These are phyloP conservation scores for Sphenodon punctatus DNA, from an alignment of 2,797 vertebrate species.

Conservation along the genomic window DNA sequence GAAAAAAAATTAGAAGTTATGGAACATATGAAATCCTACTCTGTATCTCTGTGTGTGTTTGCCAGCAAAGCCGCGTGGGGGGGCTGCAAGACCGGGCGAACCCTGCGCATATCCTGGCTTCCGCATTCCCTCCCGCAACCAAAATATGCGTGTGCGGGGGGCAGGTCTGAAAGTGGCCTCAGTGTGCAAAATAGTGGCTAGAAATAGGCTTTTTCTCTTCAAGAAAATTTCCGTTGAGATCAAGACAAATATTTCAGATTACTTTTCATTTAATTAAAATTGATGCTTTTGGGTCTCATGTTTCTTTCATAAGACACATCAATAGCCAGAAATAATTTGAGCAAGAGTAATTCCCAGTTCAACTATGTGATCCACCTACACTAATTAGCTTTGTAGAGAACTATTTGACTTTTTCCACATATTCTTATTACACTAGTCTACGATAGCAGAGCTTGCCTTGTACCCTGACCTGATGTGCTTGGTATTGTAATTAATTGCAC, in stretches of 20 bases:
- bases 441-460: constrained; percentile 20
- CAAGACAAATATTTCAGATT: background rate
- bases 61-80: too few relatives aligned
- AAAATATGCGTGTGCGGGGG: too few relatives aligned
- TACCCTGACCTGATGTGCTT: constrained; percentile 32
- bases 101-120: too few relatives aligned
- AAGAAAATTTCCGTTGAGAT: background rate
- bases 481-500: constrained; percentile 68
- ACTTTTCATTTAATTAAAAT: background rate
- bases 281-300: background rate
- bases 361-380: constrained; percentile 48
- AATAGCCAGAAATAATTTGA: constrained; percentile 31
- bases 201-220: constrained; percentile 9
- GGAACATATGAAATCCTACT: too few relatives aligned
- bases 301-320: background rate
- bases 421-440: constrained; percentile 44
- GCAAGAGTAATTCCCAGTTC: constrained; percentile 37
- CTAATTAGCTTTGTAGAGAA: constrained; percentile 53
- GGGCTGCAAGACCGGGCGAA: too few relatives aligned
- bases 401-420: constrained; percentile 22
- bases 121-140: too few relatives aligned
- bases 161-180: too few relatives aligned
- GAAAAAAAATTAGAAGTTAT: too few relatives aligned
- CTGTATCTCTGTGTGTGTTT: too few relatives aligned
- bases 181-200: background rate